These are phyloP conservation scores for Turritopsis rubra DNA, from an alignment of 30 jellyfish, hydroid and myxozoan genomes.

Conservation along the genomic window DNA sequence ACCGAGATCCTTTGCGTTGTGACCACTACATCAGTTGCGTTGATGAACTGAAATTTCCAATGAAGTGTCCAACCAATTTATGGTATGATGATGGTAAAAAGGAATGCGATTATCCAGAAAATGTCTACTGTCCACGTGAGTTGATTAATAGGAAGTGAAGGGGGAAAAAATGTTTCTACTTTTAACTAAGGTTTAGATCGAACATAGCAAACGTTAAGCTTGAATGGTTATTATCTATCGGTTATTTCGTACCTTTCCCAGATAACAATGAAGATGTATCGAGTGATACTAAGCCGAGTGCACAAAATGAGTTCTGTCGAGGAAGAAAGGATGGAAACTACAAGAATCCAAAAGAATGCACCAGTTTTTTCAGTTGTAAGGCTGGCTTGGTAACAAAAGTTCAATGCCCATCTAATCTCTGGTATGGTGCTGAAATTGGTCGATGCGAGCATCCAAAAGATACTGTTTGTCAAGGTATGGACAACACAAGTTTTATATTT, in stretches of 20 bases:
- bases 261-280: not conserved
- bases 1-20: conserved; percentile 22
- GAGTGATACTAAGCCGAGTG: not conserved
- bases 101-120: conserved; percentile 26
- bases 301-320: not conserved
- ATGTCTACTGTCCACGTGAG: conserved; percentile 28
- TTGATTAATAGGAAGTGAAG: not conserved
- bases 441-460: conserved; percentile 21
- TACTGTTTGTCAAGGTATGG: conserved; percentile 21
- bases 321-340: conserved; percentile 20
- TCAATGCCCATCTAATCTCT: conserved; percentile 21
- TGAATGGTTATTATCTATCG: not conserved
- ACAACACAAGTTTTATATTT: no score
- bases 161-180: not conserved
- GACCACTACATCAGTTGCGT: conserved; percentile 32
- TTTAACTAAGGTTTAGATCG: no score
- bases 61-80: conserved; percentile 26
- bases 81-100: conserved; percentile 17
- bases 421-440: conserved; percentile 13
- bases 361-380: not conserved
- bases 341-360: not conserved
- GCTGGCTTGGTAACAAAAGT: not conserved
- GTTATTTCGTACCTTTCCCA: not conserved
- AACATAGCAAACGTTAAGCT: no score
- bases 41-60: conserved; percentile 14